These are phyloP conservation scores for Drosophila suboccidentalis DNA, from an alignment of 2,888 invertebrate species.

Conservation along the genomic window DNA sequence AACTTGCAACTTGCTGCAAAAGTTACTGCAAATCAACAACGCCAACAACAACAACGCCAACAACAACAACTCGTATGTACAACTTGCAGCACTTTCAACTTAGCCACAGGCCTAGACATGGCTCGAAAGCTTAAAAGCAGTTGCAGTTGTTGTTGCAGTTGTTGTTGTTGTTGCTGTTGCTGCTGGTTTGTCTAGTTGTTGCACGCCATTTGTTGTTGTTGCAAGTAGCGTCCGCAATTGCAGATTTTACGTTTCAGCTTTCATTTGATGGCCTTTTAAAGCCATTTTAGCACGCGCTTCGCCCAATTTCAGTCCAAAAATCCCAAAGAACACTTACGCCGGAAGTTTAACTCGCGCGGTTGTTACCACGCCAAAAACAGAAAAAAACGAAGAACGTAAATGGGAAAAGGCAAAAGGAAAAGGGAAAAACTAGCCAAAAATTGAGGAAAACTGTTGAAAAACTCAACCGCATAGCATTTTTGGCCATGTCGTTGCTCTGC, in stretches of 20 bases:
- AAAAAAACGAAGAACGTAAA: neutral
- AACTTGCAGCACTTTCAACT: conserved; percentile 19
- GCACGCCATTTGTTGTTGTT: conserved; percentile 39
- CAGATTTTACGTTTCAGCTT: conserved; percentile 63
- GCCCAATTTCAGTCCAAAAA: conserved; percentile 37
- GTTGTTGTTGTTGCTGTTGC: conserved; percentile 19
- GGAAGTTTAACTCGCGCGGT: conserved; percentile 56
- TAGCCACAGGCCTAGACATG: conserved; percentile 46
- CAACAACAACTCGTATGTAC: neutral
- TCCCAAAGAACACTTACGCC: conserved; percentile 37
- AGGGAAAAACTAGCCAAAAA: conserved; percentile 11
- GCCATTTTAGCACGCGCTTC: conserved; percentile 64
- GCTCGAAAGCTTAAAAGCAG: conserved; percentile 26
- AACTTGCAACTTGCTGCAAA: conserved; percentile 55
- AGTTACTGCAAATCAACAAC: conserved; percentile 50
- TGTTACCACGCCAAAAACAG: conserved; percentile 35
- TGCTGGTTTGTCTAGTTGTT: conserved; percentile 13
- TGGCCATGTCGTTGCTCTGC: conserved; percentile 34
- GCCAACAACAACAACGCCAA: conserved; percentile 15
- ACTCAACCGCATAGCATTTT: conserved; percentile 43
- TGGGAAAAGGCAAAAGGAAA: conserved; percentile 31
- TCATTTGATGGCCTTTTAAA: conserved; percentile 78
- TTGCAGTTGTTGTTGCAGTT: conserved; percentile 10
- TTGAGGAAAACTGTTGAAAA: conserved; percentile 22
- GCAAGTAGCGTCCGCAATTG: conserved; percentile 31